Conservation (phyloP, 2,888 invertebrate species). For the Xestia xanthographa region DNA sequence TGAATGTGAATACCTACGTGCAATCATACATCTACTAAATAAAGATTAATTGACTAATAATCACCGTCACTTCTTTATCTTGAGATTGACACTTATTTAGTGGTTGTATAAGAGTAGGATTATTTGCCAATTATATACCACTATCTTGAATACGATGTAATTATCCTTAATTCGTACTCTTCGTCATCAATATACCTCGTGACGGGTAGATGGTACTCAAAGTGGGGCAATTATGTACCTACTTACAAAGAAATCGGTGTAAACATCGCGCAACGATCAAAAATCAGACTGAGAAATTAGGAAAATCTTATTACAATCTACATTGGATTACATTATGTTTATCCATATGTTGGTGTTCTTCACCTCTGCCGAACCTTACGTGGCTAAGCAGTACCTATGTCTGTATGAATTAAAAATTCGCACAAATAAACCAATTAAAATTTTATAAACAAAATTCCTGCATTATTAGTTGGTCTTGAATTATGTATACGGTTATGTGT, state of each 20-base stretch:
- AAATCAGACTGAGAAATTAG: not conserved
- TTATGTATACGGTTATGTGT: constrained; percentile 1
- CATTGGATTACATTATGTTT: no score
- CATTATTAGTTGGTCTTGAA: not conserved
- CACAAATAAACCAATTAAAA: constrained; percentile 23
- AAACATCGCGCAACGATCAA: not conserved
- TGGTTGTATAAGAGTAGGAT: constrained; percentile 33
- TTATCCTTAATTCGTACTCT: constrained; percentile 27
- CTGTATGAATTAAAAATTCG: not conserved
- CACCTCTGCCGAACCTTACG: no score
- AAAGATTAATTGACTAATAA: constrained; percentile 38
- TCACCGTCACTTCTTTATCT: constrained; percentile 5
- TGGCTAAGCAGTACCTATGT: not conserved
- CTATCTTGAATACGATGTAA: constrained; percentile 36
- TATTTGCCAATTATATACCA: constrained; percentile 16
- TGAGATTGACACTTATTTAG: not conserved
- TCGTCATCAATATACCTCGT: constrained; percentile 13
- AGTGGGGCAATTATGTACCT: constrained; percentile 21
- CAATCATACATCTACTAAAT: constrained; percentile 26
- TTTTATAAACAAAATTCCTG: constrained; percentile 10
- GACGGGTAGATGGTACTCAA: constrained; percentile 2
- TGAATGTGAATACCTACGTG: constrained; percentile 24
- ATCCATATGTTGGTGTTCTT: no score
- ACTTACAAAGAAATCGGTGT: not conserved
- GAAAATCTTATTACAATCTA: no score